Conservation (phyloP, 2,888 invertebrate species). For the Xanthorhoe designata region DNA sequence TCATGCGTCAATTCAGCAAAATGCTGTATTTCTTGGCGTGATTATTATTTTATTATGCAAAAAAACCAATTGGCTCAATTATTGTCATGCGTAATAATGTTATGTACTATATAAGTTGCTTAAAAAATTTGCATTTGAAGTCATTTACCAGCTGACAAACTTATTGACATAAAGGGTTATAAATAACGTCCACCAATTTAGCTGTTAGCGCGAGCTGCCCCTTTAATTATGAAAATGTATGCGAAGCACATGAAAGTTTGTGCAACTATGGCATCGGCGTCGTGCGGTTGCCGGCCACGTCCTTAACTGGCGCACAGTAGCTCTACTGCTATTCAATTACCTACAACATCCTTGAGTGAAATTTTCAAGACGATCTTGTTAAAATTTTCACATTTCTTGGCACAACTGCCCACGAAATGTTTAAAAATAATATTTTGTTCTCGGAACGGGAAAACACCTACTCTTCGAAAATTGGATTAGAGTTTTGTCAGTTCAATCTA, state of each 20-base stretch:
- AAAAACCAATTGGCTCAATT: not conserved
- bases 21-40: not conserved
- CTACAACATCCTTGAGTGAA: constrained; percentile 60
- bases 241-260: constrained; percentile 84
- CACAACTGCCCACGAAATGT: constrained; percentile 34
- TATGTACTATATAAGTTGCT: not conserved
- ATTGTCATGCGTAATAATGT: not conserved
- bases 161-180: constrained; percentile 68
- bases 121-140: not conserved
- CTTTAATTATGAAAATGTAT: constrained; percentile 85
- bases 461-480: constrained; percentile 24
- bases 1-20: not conserved
- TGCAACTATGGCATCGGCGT: constrained; percentile 78
- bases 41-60: not conserved
- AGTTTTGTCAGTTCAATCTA: constrained; percentile 30
- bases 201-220: constrained; percentile 78
- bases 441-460: constrained; percentile 20
- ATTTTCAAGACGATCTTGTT: constrained; percentile 68
- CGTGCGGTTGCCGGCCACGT: constrained; percentile 70
- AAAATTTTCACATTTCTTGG: constrained; percentile 49
- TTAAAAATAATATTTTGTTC: constrained; percentile 33
- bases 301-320: constrained; percentile 70
- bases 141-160: constrained; percentile 50
- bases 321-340: constrained; percentile 80
- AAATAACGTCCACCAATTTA: constrained; percentile 68